Evolutionary conservation across 2,797 vertebrate species (phyloP), one percentile per base, ranked within the genome.

Genomic region (Synanceia verrucosa): DNA sequence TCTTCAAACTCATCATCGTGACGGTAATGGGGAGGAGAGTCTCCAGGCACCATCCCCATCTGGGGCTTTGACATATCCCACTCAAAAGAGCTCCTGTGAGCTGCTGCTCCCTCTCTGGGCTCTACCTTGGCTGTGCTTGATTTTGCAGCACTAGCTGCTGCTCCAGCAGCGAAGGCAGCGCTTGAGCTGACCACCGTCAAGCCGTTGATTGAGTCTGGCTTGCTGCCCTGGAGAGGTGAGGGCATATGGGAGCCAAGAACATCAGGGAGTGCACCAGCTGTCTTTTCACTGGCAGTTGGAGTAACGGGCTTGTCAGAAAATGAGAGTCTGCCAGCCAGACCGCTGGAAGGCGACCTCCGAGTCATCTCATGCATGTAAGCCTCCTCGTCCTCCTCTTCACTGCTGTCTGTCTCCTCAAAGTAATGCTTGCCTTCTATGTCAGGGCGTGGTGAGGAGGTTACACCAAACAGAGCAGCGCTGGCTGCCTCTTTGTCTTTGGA

Each of bases 321-420:
- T 2, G 85, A 76, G 33, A 90, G 74, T 23, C 44, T 65, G 5
- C 65, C 71, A 23, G 67, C 23, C 23, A 81, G 55, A 21, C 68
- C 78, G 6, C 71, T 60, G 19, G 88, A 90, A 6, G 89, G 87
- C 3, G 89, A 88, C 70, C 70, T 92, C 33, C 92, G 85, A 26
- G 92, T 92, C 77, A 80, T 85, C 80, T 94, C 93, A 63, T 91
- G 90, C 44, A 92, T 83, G 79, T 94, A 94, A 0, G 81, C 84
- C 39, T 95, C 88, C 73, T 96, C 94, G 23, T 95, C 86, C 66
- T 96, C 94, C 59, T 93, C 94, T 56, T 94, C 94, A 44, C 94
- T 94, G 77, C 93, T 95, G 81, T 96, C 96, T 14, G 92, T 91
- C 87, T 96, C 96, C 80, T 94, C 91, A 77, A 93, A 91, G 76